Evolutionary conservation across 1,140 invertebrate species (phyloP), one percentile per base, ranked within the genome.

Genomic region (Drosophila insularis): DNA sequence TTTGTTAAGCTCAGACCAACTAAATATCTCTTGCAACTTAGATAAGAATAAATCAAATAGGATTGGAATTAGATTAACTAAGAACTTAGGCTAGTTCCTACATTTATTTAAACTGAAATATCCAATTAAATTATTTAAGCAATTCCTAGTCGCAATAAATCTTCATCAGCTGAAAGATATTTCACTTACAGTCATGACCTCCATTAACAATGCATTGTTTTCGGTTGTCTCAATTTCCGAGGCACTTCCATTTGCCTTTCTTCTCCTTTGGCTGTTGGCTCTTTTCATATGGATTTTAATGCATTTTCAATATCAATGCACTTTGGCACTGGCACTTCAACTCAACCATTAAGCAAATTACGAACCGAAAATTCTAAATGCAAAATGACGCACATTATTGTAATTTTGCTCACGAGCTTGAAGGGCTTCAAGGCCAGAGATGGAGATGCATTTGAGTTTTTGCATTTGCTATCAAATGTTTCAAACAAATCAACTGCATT

Each of bases 271-370:
- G 62, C 32, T 59, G 53, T 59, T 58, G 32, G 43, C 66, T 56
- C 55, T 11, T 63, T 40, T 43, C 74, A 81, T 78, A 75, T 61
- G 63, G 74, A 73, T 61, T 72, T 81, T 73, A 81, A 78, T 77
- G 66, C 65, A 11, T 55, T 53, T 71, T 68, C 74, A 74, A 74
- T 82, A 70, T 64, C 68, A 68, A 70, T 74, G 74, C 79, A 81
- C 70, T 72, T 72, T 62, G 56, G 55, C 69, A 21, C 13, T 69
- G 62, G 60, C 55, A 78, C 71, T 77, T 72, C 69, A 63, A 54
- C 55, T 80, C 66, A 74, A 74, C 73, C 81, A 80, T 84, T 85
- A 84, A 78, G 81, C 77, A 84, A 85, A 84, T 84, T 84, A 85
- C 81, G 68, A 77, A 56, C 63, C 62, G 43, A 72, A 75, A 65